Conservation (phyloP, 2,113 vertebrate species). For the Melanostigma gelatinosum region DNA sequence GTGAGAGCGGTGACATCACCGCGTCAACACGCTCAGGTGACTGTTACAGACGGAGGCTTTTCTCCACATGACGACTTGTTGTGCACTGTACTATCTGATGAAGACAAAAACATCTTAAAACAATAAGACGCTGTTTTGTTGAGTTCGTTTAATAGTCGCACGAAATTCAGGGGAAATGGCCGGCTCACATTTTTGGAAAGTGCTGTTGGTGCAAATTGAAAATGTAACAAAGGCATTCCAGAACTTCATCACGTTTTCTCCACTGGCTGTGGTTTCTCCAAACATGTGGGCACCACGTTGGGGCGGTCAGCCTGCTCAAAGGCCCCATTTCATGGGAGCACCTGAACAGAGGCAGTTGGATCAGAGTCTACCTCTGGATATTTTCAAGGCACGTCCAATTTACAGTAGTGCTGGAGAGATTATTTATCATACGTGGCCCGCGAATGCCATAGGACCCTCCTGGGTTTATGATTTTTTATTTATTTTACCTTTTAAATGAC, state of each 20-base stretch:
- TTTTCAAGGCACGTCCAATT: neutral
- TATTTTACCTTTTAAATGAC: neutral
- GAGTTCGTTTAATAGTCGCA: neutral
- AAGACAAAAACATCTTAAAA: conserved; percentile 5
- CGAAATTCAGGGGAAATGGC: neutral
- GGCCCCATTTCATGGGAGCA: neutral
- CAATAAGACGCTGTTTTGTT: neutral
- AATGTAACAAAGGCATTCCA: neutral
- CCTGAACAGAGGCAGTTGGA: neutral
- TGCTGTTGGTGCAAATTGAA: neutral
- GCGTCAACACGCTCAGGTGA: conserved; percentile 9
- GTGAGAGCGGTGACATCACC: conserved; percentile 26
- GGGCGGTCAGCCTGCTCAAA: neutral
- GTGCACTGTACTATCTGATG: neutral
- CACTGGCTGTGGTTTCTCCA: too few species aligned
- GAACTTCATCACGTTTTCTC: neutral
- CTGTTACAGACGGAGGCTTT: conserved; percentile 7
- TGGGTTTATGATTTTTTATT: too few species aligned
- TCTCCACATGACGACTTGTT: neutral
- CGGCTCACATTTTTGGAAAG: neutral
- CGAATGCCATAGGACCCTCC: too few species aligned
- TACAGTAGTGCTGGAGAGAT: neutral
- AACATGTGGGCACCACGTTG: too few species aligned
- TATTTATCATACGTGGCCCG: neutral
- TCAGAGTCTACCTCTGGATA: neutral